Conservation (phyloP, 1,140 invertebrate genomes). For the Spodoptera frugiperda region DNA sequence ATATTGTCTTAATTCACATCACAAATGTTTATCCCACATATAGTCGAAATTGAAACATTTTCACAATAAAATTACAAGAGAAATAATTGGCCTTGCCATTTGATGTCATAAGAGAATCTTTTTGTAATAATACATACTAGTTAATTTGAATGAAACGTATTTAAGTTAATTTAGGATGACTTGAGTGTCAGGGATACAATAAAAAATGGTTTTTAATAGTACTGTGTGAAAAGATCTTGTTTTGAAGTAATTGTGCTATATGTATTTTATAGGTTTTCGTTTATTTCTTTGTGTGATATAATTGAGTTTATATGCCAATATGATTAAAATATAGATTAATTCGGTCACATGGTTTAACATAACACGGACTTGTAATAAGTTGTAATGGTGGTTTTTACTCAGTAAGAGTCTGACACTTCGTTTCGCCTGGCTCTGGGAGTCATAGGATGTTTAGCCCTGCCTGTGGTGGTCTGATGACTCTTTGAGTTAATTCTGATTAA, state of each 20-base stretch:
- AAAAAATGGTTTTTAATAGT: slow-evolving; percentile 29
- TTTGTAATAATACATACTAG: slow-evolving; percentile 7
- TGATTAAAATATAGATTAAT: no score
- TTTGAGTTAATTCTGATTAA: no score
- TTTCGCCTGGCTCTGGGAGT: no score
- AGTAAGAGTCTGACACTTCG: no score
- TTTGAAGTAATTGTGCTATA: slow-evolving; percentile 59
- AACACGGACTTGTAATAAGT: no score
- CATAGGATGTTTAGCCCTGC: no score
- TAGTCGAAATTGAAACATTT: slow-evolving; percentile 39
- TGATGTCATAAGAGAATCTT: slow-evolving; percentile 13
- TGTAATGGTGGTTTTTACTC: no score
- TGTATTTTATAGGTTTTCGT: slow-evolving; percentile 13
- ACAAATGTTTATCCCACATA: slow-evolving; percentile 18
- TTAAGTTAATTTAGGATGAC: slow-evolving; percentile 20
- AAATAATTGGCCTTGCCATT: slow-evolving; percentile 31
- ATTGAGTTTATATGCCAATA: no score
- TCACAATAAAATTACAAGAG: slow-evolving; percentile 21
- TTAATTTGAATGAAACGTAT: slow-evolving; percentile 7
- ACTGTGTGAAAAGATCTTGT: background rate
- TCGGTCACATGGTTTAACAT: no score
- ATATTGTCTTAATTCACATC: slow-evolving; percentile 16
- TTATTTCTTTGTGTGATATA: background rate
- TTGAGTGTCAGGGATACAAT: slow-evolving; percentile 29
- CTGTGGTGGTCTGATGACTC: no score